Evolutionary conservation across 2,113 vertebrate species (phyloP).

Genomic region (Serilophus lunatus): DNA sequence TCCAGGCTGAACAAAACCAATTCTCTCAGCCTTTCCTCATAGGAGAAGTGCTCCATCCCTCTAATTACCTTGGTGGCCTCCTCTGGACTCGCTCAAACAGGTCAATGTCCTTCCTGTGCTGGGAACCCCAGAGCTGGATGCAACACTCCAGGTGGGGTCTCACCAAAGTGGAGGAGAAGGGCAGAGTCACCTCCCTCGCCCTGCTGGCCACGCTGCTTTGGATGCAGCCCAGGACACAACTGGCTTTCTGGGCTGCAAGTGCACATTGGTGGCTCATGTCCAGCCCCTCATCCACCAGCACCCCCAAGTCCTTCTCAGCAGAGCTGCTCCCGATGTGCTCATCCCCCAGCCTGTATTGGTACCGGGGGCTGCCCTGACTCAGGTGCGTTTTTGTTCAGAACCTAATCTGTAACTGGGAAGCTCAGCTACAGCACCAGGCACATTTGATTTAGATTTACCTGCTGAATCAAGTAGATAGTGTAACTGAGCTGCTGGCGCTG

Average conservation of each 20-base stretch:
- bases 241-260: neutral
- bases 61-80: neutral
- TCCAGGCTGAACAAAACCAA: neutral
- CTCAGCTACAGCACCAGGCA: neutral
- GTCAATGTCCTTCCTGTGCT: neutral
- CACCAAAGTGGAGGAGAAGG: neutral
- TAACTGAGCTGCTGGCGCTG: conserved; percentile 76
- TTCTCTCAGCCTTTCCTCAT: neutral
- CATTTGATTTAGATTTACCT: conserved; percentile 46
- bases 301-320: neutral
- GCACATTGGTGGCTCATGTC: neutral
- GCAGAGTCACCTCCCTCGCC: neutral
- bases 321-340: neutral
- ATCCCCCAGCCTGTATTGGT: neutral
- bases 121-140: neutral
- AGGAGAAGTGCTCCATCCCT: neutral
- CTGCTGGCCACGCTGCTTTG: neutral
- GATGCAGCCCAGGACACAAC: neutral
- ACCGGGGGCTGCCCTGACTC: neutral
- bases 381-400: neutral
- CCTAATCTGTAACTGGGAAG: neutral
- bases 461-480: conserved; percentile 71
- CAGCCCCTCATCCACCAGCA: neutral
- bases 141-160: neutral
- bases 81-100: neutral